A percentile compares a stretch with the other conserved stretches of the same genome.
These are phyloP conservation scores for Acrossocheilus wenchowensis DNA, from an alignment of 2,797 vertebrate genomes.

Conservation along the genomic window DNA sequence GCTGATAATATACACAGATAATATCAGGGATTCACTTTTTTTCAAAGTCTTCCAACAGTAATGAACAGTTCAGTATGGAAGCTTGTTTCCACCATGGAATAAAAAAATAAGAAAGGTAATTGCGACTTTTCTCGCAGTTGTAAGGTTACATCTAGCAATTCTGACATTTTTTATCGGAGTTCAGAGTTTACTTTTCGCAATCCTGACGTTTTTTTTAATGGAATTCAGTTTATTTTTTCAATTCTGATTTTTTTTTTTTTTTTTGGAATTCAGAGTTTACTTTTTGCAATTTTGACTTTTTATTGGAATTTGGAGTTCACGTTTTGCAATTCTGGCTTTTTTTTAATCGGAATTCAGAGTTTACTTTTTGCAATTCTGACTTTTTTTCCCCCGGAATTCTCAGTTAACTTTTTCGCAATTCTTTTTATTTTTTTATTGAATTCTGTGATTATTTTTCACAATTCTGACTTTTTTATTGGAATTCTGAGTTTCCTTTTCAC, in stretches of 20 bases:
- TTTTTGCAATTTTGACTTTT: too few species aligned
- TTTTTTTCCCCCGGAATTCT: neutral
- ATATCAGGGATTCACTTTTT: neutral
- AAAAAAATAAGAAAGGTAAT: too few species aligned
- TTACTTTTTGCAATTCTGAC: neutral
- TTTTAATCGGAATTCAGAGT: neutral
- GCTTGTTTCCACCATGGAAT: too few species aligned
- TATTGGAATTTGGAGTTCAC: too few species aligned
- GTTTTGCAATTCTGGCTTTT: neutral
- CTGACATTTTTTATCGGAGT: neutral
- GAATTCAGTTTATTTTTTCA: too few species aligned
- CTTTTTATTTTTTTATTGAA: too few species aligned
- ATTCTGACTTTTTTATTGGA: too few species aligned
- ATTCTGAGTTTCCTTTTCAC: too few species aligned
- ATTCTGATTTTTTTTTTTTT: neutral
- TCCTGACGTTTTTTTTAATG: too few species aligned
- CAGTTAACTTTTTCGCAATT: neutral
- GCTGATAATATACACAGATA: neutral
- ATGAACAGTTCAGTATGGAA: too few species aligned
- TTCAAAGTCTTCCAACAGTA: neutral
- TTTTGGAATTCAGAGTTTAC: neutral
- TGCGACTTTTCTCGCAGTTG: neutral
- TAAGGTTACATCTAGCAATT: neutral
- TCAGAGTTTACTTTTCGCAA: too few species aligned
- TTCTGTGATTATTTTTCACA: too few species aligned